Percentiles rank a stretch among this genome's conserved stretches.
phyloP scores from a whole-genome alignment of 2,888 invertebrate species.

The Meiosimyza decipiens region DNA sequence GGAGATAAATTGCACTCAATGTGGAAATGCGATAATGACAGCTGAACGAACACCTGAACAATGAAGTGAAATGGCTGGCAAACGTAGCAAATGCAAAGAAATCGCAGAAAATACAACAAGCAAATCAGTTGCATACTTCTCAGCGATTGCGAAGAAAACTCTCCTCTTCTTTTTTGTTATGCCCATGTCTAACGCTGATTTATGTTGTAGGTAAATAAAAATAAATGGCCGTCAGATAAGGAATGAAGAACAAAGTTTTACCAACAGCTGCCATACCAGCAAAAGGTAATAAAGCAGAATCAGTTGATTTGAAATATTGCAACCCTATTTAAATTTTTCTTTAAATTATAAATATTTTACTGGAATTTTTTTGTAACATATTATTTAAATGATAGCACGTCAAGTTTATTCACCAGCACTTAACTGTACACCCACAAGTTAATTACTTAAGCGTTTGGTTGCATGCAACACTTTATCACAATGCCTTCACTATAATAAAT shows the following conservation, averaged over 20 bases:
- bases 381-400: not conserved
- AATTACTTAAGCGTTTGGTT: constrained; percentile 1
- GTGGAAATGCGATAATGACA: not conserved
- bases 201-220: constrained; percentile 16
- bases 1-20: constrained; percentile 4
- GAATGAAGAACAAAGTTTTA: not conserved
- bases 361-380: not conserved
- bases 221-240: not conserved
- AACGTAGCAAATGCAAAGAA: not conserved
- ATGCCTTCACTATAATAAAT: not conserved
- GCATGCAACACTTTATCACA: not conserved
- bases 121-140: constrained; percentile 4
- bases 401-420: not conserved
- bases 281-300: not conserved
- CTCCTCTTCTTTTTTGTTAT: not conserved
- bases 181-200: constrained; percentile 3
- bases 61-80: not conserved
- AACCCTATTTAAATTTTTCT: not conserved
- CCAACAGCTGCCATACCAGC: not conserved
- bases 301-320: not conserved
- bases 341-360: not conserved
- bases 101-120: too few species aligned
- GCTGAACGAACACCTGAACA: constrained; percentile 4
- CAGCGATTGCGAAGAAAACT: not conserved
- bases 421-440: not conserved